Evolutionary conservation across 2,888 invertebrate species (phyloP), one percentile per base, ranked within the genome.

Genomic region (Trichopria drosophilae): DNA sequence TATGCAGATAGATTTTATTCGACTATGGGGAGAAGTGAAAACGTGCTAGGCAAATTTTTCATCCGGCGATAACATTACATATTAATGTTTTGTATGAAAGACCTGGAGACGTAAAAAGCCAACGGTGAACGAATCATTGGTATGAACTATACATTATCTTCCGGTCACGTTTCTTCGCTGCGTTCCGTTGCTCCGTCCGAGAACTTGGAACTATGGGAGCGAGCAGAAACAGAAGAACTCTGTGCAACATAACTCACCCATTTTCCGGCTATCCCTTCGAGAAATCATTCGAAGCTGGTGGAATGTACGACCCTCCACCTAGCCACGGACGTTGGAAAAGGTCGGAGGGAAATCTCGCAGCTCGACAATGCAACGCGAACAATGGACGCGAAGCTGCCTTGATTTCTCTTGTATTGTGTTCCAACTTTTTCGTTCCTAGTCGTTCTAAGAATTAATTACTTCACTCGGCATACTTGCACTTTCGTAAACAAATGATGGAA

Each of bases 221-320:
- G 48, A 34, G 24, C 19, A 19, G 6, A 37, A 13, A 24, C 10
- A 37, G 32, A 47, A 51, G 24, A 63, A 63, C 59, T 64, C 57
- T 53, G 51, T 59, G 55, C 60, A 58, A 63, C 65, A 63, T 65
- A 65, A 65, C 61, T 65, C 63, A 65, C 57, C 61, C 63, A 62
- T 63, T 65, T 59, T 60, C 20, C 39, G 53, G 49, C 63, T 59
- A 64, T 61, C 59, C 65, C 65, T 64, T 59, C 65, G 65, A 65
- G 65, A 65, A 65, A 65, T 65, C 64, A 65, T 65, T 65, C 63
- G 49, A 19, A 23, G 51, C 50, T 57, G 58, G 53, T 46, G 60
- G 51, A 28, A 26, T 23, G 37, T 24, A 18, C 29, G 42, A 10
- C 7, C n/a, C n/a, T n/a, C n/a, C n/a, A n/a, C n/a, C n/a, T n/a